Conservation (phyloP, 2,797 vertebrate species). For the Falco concolor region DNA sequence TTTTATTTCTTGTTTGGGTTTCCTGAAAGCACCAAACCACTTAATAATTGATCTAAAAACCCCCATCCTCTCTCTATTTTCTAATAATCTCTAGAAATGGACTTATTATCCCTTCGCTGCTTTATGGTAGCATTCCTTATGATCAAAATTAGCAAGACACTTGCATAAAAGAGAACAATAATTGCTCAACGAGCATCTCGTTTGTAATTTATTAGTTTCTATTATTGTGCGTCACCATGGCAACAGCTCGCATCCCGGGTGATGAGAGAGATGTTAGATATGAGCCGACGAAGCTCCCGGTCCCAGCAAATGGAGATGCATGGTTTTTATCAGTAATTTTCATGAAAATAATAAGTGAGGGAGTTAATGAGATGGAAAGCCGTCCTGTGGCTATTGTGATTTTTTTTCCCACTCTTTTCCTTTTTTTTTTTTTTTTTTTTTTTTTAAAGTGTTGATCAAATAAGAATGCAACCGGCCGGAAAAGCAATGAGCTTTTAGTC, state of each 20-base stretch:
- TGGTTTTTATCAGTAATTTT: constrained; percentile 86
- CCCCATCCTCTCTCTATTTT: constrained; percentile 55
- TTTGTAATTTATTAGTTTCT: constrained; percentile 86
- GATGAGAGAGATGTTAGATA: constrained; percentile 83
- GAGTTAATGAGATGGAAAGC: constrained; percentile 88
- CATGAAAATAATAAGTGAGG: constrained; percentile 85
- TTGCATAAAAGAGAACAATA: constrained; percentile 85
- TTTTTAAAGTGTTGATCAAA: constrained; percentile 78
- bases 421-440: not conserved
- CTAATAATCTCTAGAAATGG: constrained; percentile 78
- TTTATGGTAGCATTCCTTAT: constrained; percentile 82
- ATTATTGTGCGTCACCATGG: constrained; percentile 81
- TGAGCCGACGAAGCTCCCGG: constrained; percentile 73
- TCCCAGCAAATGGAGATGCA: constrained; percentile 82
- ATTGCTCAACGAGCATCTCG: constrained; percentile 84
- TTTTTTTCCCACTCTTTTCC: constrained; percentile 38
- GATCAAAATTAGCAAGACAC: constrained; percentile 85
- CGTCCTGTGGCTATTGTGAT: constrained; percentile 81
- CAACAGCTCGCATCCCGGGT: constrained; percentile 73
- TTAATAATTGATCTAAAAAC: constrained; percentile 71
- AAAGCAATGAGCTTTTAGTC: constrained; percentile 82
- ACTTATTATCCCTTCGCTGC: constrained; percentile 75
- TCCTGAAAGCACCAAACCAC: constrained; percentile 69
- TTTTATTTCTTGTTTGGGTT: constrained; percentile 66
- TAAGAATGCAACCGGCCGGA: constrained; percentile 84